Percentiles rank a stretch among this genome's conserved stretches.
These are phyloP conservation scores for Dallia pectoralis DNA, from an alignment of 2,797 vertebrate genomes.

Conservation along the genomic window DNA sequence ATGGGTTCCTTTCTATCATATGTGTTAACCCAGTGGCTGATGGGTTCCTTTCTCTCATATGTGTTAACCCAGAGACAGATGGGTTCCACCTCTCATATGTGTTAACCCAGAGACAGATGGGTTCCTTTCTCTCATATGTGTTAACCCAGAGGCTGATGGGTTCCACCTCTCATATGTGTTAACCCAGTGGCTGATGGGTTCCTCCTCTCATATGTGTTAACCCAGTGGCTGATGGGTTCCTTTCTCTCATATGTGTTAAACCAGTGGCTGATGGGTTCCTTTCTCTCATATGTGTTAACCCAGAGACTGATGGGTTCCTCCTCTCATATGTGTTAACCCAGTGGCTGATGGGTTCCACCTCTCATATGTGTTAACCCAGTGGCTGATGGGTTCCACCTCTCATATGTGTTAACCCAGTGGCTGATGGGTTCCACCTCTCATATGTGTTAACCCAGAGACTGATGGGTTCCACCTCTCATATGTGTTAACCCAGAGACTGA, in stretches of 20 bases:
- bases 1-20: slow-evolving; percentile 5
- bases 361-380: slow-evolving; percentile 36
- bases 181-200: slow-evolving; percentile 42
- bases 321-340: slow-evolving; percentile 33
- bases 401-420: slow-evolving; percentile 38
- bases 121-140: slow-evolving; percentile 7
- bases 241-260: slow-evolving; percentile 25
- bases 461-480: too few relatives aligned
- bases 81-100: slow-evolving; percentile 15
- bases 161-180: slow-evolving; percentile 22
- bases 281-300: slow-evolving; percentile 29
- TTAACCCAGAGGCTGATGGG: slow-evolving; percentile 44
- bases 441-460: slow-evolving; percentile 41
- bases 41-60: slow-evolving; percentile 9
- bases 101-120: slow-evolving; percentile 43
- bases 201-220: slow-evolving; percentile 23
- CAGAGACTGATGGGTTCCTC: too few relatives aligned
- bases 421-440: too few relatives aligned
- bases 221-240: slow-evolving; percentile 34
- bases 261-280: slow-evolving; percentile 30
- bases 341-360: too few relatives aligned
- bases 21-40: slow-evolving; percentile 41
- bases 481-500: slow-evolving; percentile 40
- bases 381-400: too few relatives aligned
- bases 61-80: slow-evolving; percentile 41